Conservation (phyloP, 1,140 invertebrate species). For the Sinella curviseta region DNA sequence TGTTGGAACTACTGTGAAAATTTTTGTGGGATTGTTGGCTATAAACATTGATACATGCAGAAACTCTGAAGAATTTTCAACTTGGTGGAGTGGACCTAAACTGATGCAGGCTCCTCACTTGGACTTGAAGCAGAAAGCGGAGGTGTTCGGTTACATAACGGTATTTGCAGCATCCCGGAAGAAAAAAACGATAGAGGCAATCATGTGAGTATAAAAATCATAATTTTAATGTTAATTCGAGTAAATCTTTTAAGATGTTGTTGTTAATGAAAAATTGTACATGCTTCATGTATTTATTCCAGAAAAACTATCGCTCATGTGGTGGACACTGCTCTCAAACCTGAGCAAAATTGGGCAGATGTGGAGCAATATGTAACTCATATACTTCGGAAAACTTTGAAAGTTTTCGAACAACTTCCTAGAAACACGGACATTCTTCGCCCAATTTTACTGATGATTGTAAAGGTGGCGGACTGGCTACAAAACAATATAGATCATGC, state of each 20-base stretch:
- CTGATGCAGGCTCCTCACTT: constrained; percentile 19
- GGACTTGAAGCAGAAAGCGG: constrained; percentile 37
- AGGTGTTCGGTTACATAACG: constrained; percentile 33
- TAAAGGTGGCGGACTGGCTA: neutral
- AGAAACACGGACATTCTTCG: neutral
- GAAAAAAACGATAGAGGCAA: constrained; percentile 4
- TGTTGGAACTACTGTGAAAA: constrained; percentile 6
- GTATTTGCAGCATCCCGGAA: constrained; percentile 39
- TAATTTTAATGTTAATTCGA: neutral
- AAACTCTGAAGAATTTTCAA: constrained; percentile 29
- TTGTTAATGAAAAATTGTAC: neutral
- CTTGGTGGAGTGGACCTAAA: constrained; percentile 41
- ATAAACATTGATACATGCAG: constrained; percentile 30
- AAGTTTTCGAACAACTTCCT: constrained; percentile 29
- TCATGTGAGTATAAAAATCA: constrained; percentile 28
- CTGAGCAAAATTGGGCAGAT: constrained; percentile 32
- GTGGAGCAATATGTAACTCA: constrained; percentile 34
- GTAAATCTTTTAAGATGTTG: neutral
- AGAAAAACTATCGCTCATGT: neutral
- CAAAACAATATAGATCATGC: neutral
- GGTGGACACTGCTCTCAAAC: neutral
- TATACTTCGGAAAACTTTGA: constrained; percentile 19
- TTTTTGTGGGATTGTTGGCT: constrained; percentile 39
- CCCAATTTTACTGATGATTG: neutral
- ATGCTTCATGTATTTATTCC: neutral